Base-by-base conservation (phyloP, 1,140 invertebrate genomes). In the Himalopsyche phryganea region DNA sequence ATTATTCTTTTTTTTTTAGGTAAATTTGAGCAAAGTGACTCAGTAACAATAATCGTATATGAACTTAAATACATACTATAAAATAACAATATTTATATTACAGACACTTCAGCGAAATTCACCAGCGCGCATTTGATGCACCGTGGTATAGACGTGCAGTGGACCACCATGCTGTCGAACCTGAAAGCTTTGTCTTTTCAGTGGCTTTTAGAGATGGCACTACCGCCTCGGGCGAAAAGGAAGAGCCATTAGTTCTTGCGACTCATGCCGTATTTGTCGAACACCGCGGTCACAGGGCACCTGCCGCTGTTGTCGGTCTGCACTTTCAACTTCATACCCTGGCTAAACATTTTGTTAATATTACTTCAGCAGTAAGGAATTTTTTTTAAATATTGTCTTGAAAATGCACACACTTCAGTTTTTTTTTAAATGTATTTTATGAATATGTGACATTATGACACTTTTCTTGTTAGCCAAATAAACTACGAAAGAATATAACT, bases 81-180 rank as follows among this genome's bases (percentile, higher is more conserved):
- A n/a, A n/a, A n/a, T n/a, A n/a, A n/a, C n/a, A n/a, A n/a, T n/a
- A n/a, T n/a, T n/a, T n/a, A n/a, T n/a, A 53, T 70, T 73, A 51
- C 71, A 94, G 92, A 10, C 85, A 89, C 67, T 95, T 96, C 65
- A 87, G 89, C 65, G 86, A 92, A 64, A 80, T 80, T 15, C 86
- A 95, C 69, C 85, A 85, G 1, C 81, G 86, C 61, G 90, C 93
- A 0, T 92, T 91, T 71, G 91, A 97, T 68, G 89, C 92, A 36
- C 81, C 90, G 2, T 97, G 93, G 91, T 97, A 96, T 70, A 89
- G 90, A 70, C 80, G 94, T 55, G 93, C 95, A 1, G 91, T 97
- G 1, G 93, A 96, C 71, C 91, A 94, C 67, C 89, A 94, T 63
- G 73, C 82, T 0, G 82, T 92, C 42, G 90, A 94, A 67, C 86